Conservation (phyloP, 2,888 invertebrate genomes). For the Loripinus fragilis region DNA sequence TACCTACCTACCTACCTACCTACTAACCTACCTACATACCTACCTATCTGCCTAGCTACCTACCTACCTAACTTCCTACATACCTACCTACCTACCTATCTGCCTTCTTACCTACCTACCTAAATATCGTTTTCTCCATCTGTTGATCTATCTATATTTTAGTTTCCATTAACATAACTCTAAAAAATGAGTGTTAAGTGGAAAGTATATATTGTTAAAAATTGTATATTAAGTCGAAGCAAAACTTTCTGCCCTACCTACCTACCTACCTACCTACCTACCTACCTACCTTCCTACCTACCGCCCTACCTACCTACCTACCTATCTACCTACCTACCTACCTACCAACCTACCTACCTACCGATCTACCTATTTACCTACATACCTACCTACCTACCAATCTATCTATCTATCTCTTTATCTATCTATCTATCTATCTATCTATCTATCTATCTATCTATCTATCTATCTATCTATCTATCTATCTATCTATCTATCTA, state of each 20-base stretch:
- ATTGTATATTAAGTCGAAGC: no score
- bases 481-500: neutral
- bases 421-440: neutral
- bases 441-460: constrained; percentile 8
- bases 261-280: neutral
- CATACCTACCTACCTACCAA: neutral
- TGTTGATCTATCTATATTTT: no score
- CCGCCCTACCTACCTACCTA: neutral
- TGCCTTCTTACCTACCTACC: neutral
- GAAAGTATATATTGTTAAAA: no score
- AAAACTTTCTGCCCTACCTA: no score
- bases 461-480: neutral
- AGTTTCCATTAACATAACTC: no score
- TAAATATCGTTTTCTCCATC: no score
- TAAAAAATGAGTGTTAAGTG: no score
- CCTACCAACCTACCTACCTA: neutral
- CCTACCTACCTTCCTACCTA: neutral
- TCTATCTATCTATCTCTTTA: neutral
- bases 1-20: neutral
- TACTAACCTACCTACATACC: neutral
- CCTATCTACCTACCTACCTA: neutral
- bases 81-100: neutral
- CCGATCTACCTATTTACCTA: neutral
- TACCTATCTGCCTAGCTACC: neutral
- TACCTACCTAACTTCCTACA: neutral